Evolutionary conservation across 30 jellyfish, hydroid and myxozoan genomes (phyloP).

Genomic region (Cassiopea xamachana): DNA sequence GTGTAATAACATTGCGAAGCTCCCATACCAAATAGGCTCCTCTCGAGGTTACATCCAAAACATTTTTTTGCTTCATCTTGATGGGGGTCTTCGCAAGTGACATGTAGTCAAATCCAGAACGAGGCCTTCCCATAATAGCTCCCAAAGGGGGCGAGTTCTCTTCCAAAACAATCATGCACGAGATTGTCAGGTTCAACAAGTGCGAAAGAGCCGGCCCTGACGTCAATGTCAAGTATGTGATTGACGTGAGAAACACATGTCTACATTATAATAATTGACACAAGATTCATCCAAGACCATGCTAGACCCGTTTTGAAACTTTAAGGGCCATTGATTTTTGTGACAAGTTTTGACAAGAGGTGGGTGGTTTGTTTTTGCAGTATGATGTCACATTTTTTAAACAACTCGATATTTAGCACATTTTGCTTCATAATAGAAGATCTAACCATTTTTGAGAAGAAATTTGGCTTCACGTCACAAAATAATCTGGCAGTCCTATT

Average conservation of each 20-base stretch:
- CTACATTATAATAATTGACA: neutral
- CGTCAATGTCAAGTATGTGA: neutral
- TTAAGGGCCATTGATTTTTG: neutral
- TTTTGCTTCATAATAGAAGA: no score
- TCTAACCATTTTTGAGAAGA: no score
- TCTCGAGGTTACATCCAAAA: neutral
- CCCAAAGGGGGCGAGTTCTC: neutral
- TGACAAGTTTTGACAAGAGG: no score
- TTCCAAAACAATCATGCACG: no score
- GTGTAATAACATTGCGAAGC: constrained; percentile 24
- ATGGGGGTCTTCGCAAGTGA: neutral
- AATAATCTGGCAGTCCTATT: no score
- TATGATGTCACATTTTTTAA: no score
- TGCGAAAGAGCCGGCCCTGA: neutral
- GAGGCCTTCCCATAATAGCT: neutral
- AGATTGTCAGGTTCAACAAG: neutral
- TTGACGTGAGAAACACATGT: neutral
- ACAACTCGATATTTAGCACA: no score
- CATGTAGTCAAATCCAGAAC: neutral
- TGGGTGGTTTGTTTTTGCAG: no score
- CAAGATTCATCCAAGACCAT: neutral
- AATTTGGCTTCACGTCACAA: no score
- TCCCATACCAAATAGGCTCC: neutral
- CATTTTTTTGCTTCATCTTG: neutral
- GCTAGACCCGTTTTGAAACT: neutral